A percentile compares a stretch with the other conserved stretches of the same genome.
Conservation (phyloP, 2,888 invertebrate species). For the Troides oblongomaculatus region DNA sequence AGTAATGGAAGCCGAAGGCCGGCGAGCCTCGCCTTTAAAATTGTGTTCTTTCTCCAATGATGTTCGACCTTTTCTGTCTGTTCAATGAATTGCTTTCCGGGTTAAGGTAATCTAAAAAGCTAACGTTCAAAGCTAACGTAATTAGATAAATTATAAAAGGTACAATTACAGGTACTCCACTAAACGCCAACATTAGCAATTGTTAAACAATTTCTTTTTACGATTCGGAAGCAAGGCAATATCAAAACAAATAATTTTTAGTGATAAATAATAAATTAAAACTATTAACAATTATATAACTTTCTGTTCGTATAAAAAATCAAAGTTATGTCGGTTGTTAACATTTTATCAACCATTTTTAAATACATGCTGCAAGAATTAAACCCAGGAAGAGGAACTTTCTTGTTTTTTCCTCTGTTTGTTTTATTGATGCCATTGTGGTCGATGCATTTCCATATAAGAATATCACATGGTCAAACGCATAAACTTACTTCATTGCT, state of each 20-base stretch:
- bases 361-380: neutral
- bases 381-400: neutral
- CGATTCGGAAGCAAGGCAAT: too few species aligned
- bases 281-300: too few species aligned
- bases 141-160: neutral
- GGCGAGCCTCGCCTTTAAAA: slow-evolving; percentile 32
- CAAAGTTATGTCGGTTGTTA: too few species aligned
- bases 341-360: too few species aligned
- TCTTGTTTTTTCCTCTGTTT: slow-evolving; percentile 13
- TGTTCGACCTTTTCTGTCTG: slow-evolving; percentile 22
- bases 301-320: too few species aligned
- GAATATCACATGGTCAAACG: slow-evolving; percentile 32
- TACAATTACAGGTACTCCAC: neutral
- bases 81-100: slow-evolving; percentile 20
- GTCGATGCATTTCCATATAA: slow-evolving; percentile 38
- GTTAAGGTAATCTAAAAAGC: slow-evolving; percentile 4
- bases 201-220: neutral
- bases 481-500: neutral
- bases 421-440: slow-evolving; percentile 31
- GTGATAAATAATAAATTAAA: too few species aligned
- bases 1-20: slow-evolving; percentile 36
- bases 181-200: neutral
- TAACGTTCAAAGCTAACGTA: neutral
- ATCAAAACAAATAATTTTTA: too few species aligned
- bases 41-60: slow-evolving; percentile 14